A percentile compares a stretch with the other conserved stretches of the same genome.
phyloP scores from a whole-genome alignment of 1,140 invertebrate genomes.

The Calycopis cecrops region DNA sequence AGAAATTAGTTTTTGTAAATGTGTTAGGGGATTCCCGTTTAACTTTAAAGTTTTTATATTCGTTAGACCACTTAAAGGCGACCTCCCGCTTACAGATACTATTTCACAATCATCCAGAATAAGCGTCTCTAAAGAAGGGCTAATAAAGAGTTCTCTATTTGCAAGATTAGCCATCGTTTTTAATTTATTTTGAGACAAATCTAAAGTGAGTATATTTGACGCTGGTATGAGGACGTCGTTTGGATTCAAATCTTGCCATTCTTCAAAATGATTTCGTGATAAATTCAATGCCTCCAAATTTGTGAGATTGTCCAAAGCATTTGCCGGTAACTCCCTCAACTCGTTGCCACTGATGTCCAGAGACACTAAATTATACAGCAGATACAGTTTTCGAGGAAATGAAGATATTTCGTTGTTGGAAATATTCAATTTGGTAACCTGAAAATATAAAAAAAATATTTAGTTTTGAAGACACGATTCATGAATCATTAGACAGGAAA shows the following conservation, averaged over 20 bases:
- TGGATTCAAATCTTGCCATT: slow-evolving; percentile 74
- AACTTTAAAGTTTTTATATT: slow-evolving; percentile 73
- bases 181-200: slow-evolving; percentile 72
- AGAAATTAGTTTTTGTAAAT: slow-evolving; percentile 70
- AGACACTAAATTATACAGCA: slow-evolving; percentile 62
- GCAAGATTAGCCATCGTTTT: slow-evolving; percentile 63
- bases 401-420: slow-evolving; percentile 79
- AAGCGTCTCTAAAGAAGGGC: slow-evolving; percentile 66
- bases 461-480: no score
- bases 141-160: slow-evolving; percentile 68
- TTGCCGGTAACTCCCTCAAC: slow-evolving; percentile 54
- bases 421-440: slow-evolving; percentile 72
- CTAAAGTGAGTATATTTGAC: slow-evolving; percentile 64
- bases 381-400: slow-evolving; percentile 62
- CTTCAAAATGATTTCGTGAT: slow-evolving; percentile 72
- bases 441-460: slow-evolving; percentile 34
- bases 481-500: no score
- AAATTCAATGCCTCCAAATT: slow-evolving; percentile 73
- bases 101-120: slow-evolving; percentile 75
- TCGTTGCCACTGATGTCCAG: slow-evolving; percentile 76
- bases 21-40: slow-evolving; percentile 70
- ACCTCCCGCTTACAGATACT: slow-evolving; percentile 64
- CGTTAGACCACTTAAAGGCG: slow-evolving; percentile 69
- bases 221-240: slow-evolving; percentile 61
- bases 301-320: slow-evolving; percentile 69